These are phyloP conservation scores for Liparis tanakae DNA, from an alignment of 2,797 vertebrate species.

Conservation along the genomic window DNA sequence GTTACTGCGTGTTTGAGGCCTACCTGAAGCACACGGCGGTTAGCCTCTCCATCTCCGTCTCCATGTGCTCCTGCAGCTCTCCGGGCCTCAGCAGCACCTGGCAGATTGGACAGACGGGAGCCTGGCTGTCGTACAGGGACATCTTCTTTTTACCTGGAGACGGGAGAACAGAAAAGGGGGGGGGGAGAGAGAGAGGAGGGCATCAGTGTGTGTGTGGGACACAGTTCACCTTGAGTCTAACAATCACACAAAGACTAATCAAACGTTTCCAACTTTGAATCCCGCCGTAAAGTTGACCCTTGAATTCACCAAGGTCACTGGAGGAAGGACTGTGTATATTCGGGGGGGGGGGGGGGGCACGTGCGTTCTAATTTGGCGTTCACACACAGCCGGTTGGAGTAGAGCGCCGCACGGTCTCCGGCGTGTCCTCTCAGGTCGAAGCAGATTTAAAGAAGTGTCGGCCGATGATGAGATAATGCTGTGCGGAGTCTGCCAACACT, in stretches of 20 bases:
- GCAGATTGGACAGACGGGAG: conserved; percentile 97
- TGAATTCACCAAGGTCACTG: conserved; percentile 17
- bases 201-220: not conserved
- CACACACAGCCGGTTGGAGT: conserved; percentile 9
- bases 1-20: not conserved
- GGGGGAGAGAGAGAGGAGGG: not conserved
- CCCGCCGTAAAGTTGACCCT: not conserved
- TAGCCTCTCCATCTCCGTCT: conserved; percentile 96
- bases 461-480: conserved; percentile 73
- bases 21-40: conserved; percentile 93
- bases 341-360: not conserved
- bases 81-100: conserved; percentile 95
- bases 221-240: not conserved
- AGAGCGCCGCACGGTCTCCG: conserved; percentile 40
- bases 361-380: conserved; percentile 26
- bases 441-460: conserved; percentile 64
- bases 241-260: not conserved
- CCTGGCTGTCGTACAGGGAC: conserved; percentile 96
- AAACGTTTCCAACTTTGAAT: not conserved
- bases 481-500: conserved; percentile 76
- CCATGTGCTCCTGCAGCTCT: conserved; percentile 98
- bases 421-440: conserved; percentile 64
- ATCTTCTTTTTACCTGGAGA: conserved; percentile 96
- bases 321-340: not conserved
- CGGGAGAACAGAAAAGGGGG: not conserved